Evolutionary conservation across 1,140 invertebrate genomes (phyloP).

Genomic region (Leptinotarsa texana): DNA sequence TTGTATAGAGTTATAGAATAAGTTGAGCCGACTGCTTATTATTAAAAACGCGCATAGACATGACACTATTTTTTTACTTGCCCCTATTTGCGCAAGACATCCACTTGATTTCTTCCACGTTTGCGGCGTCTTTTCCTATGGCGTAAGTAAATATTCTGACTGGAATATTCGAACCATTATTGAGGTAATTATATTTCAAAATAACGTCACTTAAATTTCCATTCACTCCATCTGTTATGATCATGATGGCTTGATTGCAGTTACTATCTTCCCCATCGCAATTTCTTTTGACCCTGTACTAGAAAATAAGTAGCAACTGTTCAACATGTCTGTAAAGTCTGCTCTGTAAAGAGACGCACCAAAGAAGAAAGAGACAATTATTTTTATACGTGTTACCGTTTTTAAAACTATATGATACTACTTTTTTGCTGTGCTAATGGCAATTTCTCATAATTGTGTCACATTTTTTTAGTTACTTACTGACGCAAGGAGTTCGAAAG

Average conservation of each 20-base stretch:
- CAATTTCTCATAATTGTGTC: background rate
- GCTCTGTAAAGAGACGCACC: too few species aligned
- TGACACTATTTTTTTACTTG: constrained; percentile 44
- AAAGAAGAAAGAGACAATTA: too few species aligned
- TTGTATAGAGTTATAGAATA: background rate
- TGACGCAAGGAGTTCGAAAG: constrained; percentile 81
- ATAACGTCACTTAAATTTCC: constrained; percentile 89
- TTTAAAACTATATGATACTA: too few species aligned
- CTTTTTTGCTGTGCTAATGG: constrained; percentile 18
- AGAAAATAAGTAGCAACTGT: constrained; percentile 27
- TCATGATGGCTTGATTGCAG: constrained; percentile 97
- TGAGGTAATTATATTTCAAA: constrained; percentile 77
- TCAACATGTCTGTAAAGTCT: too few species aligned
- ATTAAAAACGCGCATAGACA: too few species aligned
- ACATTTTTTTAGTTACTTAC: constrained; percentile 54
- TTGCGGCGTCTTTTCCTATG: constrained; percentile 92
- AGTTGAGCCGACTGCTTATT: too few species aligned
- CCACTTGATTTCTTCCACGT: constrained; percentile 87
- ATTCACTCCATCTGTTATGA: constrained; percentile 97
- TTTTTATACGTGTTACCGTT: too few species aligned
- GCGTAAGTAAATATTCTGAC: constrained; percentile 97
- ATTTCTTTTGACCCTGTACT: constrained; percentile 62
- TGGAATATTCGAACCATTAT: constrained; percentile 69
- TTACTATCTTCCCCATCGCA: constrained; percentile 63
- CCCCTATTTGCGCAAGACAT: constrained; percentile 96